Percentiles rank a stretch among this genome's conserved stretches.
These are phyloP conservation scores for Bombus soroeensis DNA, from an alignment of 1,140 invertebrate species.

Conservation along the genomic window DNA sequence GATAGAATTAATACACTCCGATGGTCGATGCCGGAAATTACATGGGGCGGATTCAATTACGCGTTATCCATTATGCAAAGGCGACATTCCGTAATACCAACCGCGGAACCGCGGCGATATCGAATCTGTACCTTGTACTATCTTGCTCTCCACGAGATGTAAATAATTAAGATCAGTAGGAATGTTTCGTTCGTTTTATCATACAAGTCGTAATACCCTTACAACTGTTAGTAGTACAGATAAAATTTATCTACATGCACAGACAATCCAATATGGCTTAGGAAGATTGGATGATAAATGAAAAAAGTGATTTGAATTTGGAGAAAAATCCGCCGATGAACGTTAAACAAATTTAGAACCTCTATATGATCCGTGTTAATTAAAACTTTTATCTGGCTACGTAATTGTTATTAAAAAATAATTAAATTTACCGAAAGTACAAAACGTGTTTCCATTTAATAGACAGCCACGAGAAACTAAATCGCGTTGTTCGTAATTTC, in stretches of 20 bases:
- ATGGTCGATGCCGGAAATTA: slow-evolving; percentile 12
- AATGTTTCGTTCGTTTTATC: too few species aligned
- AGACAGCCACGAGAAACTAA: neutral
- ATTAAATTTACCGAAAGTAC: neutral
- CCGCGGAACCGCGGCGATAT: neutral
- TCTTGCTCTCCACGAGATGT: neutral
- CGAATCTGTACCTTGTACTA: neutral
- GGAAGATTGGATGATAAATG: neutral
- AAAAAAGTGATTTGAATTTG: neutral
- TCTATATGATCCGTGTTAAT: neutral
- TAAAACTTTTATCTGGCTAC: neutral
- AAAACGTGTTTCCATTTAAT: neutral
- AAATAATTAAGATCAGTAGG: too few species aligned
- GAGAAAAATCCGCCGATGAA: neutral
- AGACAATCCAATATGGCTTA: neutral
- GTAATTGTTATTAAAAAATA: neutral
- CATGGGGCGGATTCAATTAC: slow-evolving; percentile 20
- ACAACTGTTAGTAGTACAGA: too few species aligned
- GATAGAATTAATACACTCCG: neutral
- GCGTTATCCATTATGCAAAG: neutral
- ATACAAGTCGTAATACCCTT: too few species aligned
- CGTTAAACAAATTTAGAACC: neutral
- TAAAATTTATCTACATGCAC: neutral
- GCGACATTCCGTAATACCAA: neutral
- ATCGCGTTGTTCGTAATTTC: neutral